phyloP scores from a whole-genome alignment of 2,888 invertebrate species.

The Patella depressa region DNA sequence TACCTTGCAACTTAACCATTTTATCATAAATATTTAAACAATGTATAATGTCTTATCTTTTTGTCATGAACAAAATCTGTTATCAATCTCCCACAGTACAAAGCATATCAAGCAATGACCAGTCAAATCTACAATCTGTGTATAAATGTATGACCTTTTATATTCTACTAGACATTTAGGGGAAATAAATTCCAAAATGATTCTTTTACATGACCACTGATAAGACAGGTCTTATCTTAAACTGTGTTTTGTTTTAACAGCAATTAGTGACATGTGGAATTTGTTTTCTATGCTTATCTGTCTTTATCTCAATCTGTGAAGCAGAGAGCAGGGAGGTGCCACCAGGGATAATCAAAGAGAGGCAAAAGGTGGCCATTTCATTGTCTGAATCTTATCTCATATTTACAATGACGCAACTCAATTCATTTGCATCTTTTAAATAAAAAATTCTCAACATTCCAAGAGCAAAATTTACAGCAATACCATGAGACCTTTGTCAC shows the following conservation, averaged over 20 bases:
- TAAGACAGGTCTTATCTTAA: conserved; percentile 7
- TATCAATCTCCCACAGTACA: no score
- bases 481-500: no score
- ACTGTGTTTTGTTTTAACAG: neutral
- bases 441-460: conserved; percentile 7
- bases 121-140: no score
- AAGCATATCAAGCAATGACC: no score
- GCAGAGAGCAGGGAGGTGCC: neutral
- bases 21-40: conserved; percentile 10
- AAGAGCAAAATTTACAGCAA: no score
- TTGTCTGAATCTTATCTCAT: neutral
- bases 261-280: conserved; percentile 9
- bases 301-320: neutral
- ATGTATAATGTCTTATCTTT: no score
- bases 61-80: no score
- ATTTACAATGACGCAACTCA: neutral
- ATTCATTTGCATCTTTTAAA: conserved; percentile 3
- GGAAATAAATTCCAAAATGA: neutral
- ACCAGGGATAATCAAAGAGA: neutral
- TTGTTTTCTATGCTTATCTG: conserved; percentile 4
- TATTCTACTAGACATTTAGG: no score
- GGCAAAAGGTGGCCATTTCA: conserved; percentile 10
- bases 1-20: neutral
- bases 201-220: conserved; percentile 2
- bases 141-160: no score